Percentiles rank a stretch among this genome's conserved stretches.
These are phyloP conservation scores for Rhopilema esculentum DNA, from an alignment of 30 jellyfish, hydroid and myxozoan species.

Conservation along the genomic window DNA sequence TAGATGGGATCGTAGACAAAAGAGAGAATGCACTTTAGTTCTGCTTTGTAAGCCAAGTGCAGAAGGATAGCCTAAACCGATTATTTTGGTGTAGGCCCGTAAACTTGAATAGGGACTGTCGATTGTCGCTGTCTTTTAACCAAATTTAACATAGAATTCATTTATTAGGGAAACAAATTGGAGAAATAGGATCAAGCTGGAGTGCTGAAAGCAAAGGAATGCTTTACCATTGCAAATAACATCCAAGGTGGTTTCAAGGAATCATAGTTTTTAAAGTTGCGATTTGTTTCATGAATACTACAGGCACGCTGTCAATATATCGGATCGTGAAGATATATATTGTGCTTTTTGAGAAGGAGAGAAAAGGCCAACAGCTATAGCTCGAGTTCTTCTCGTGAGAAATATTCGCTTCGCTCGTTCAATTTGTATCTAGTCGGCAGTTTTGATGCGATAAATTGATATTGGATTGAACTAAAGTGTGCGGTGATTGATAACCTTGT, in stretches of 20 bases:
- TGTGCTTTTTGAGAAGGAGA: neutral
- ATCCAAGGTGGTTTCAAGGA: neutral
- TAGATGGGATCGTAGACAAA: constrained; percentile 39
- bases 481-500: neutral
- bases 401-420: neutral
- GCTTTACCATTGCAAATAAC: neutral
- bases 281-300: neutral
- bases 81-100: constrained; percentile 56
- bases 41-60: constrained; percentile 76
- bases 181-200: constrained; percentile 30
- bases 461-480: neutral
- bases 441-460: neutral
- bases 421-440: neutral
- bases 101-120: constrained; percentile 22
- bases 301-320: neutral
- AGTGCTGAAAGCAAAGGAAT: neutral
- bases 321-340: neutral
- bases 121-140: constrained; percentile 12
- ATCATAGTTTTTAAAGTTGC: neutral
- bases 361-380: neutral
- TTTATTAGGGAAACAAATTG: constrained; percentile 7
- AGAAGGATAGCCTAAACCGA: constrained; percentile 43
- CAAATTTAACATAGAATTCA: constrained; percentile 10
- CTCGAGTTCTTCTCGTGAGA: neutral
- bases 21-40: constrained; percentile 69